Evolutionary conservation across 2,113 vertebrate species (phyloP).

Genomic region (Emydocephalus ijimae): DNA sequence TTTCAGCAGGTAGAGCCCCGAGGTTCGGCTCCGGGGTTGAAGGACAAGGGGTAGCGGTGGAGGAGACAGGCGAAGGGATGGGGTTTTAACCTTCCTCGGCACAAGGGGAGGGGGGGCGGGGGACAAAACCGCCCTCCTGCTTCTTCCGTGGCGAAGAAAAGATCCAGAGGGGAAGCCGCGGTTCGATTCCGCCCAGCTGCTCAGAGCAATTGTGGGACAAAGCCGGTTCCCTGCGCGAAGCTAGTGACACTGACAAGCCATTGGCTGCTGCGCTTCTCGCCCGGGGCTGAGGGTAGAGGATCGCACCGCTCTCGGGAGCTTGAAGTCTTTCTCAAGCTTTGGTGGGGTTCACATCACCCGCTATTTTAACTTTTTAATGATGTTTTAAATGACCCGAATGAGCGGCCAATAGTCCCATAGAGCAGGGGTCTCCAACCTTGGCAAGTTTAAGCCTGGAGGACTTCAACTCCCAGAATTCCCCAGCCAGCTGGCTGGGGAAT

Average conservation of each 20-base stretch:
- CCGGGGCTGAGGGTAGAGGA: too few species aligned
- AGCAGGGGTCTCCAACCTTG: neutral
- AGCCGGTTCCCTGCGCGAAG: neutral
- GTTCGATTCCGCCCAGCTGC: neutral
- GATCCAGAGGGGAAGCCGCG: neutral
- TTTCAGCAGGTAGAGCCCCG: neutral
- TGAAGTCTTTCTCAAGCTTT: neutral
- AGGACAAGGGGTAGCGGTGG: neutral
- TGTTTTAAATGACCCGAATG: neutral
- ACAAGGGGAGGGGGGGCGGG: neutral
- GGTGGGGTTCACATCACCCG: neutral
- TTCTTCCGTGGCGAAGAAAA: neutral
- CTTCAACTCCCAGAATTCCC: too few species aligned
- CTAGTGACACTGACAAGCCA: neutral
- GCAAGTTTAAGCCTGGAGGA: too few species aligned
- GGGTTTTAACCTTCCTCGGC: conserved; percentile 4
- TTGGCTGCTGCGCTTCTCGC: neutral
- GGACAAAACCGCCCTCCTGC: neutral
- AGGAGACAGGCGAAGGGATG: neutral
- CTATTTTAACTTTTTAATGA: neutral
- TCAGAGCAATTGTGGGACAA: too few species aligned
- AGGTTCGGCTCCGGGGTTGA: neutral
- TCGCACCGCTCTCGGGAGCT: too few species aligned
- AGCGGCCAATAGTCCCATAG: neutral
- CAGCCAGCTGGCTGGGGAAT: too few species aligned